These are phyloP conservation scores for Astyanax mexicanus DNA, from an alignment of 2,797 vertebrate species.

Conservation along the genomic window DNA sequence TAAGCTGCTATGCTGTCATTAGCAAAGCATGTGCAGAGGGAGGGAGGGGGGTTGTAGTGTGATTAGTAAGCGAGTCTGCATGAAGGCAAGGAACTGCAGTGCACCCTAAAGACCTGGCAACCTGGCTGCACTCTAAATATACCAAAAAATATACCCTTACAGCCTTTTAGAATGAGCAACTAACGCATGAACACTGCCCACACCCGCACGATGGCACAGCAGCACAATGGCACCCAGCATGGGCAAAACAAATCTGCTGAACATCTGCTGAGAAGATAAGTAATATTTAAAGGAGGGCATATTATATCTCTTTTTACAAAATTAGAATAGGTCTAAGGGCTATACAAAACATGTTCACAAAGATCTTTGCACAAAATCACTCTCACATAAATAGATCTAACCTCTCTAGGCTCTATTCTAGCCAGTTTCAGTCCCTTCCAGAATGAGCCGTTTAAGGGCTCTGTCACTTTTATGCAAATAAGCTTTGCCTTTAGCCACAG, in stretches of 20 bases:
- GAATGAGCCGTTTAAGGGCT: too few species aligned
- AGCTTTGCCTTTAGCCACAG: too few species aligned
- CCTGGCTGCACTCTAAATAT: slow-evolving; percentile 35
- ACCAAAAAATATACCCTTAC: too few species aligned
- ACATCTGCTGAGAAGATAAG: neutral
- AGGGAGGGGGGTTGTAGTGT: slow-evolving; percentile 21
- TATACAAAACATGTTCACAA: too few species aligned
- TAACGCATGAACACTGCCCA: neutral
- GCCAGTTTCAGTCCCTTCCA: too few species aligned
- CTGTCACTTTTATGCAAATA: too few species aligned
- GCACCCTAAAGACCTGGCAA: neutral
- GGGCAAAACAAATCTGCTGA: slow-evolving; percentile 25
- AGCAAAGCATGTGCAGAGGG: slow-evolving; percentile 20
- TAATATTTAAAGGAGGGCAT: too few species aligned
- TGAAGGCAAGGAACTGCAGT: slow-evolving; percentile 14
- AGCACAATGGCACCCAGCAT: neutral
- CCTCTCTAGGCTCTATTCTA: too few species aligned
- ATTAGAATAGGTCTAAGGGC: too few species aligned
- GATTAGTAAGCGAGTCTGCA: slow-evolving; percentile 45
- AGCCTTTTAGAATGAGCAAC: slow-evolving; percentile 9
- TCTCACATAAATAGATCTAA: too few species aligned
- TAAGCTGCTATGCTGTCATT: slow-evolving; percentile 27
- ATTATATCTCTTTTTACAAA: too few species aligned
- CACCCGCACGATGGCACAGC: neutral
- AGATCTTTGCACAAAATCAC: too few species aligned